Conservation (phyloP, 2,797 vertebrate genomes). For the Aldrovandia affinis region DNA sequence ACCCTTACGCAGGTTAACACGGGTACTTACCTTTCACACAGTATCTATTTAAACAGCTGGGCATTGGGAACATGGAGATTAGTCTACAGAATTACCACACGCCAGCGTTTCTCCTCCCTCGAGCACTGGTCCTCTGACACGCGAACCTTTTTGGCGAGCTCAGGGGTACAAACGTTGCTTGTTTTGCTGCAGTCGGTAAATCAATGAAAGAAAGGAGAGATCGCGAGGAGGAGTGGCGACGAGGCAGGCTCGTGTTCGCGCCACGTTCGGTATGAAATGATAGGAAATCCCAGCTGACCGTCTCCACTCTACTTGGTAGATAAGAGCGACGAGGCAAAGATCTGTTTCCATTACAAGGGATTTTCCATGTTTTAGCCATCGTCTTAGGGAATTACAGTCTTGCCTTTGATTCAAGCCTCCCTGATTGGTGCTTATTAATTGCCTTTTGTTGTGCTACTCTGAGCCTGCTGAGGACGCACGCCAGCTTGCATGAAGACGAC, state of each 20-base stretch:
- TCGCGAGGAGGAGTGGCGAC: neutral
- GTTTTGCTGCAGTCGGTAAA: neutral
- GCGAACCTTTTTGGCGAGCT: neutral
- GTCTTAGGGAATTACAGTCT: neutral
- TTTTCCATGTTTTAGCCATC: neutral
- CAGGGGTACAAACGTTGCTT: neutral
- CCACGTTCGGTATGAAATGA: neutral
- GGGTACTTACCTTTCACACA: neutral
- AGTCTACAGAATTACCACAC: neutral
- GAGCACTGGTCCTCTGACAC: no score
- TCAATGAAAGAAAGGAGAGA: neutral
- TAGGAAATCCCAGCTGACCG: neutral
- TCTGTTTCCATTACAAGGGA: neutral
- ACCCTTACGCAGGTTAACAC: neutral
- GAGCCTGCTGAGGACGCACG: slow-evolving; percentile 27
- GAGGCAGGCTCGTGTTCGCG: neutral
- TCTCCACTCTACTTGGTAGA: neutral
- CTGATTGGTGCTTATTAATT: slow-evolving; percentile 30
- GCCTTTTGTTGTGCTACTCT: slow-evolving; percentile 37
- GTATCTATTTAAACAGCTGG: neutral
- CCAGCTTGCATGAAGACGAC: neutral
- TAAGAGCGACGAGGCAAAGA: neutral
- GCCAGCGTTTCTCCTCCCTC: neutral
- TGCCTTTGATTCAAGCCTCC: slow-evolving; percentile 3
- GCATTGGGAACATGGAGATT: neutral